A percentile compares a stretch with the other conserved stretches of the same genome.
These are phyloP conservation scores for Ophion slaviceki DNA, from an alignment of 2,888 invertebrate genomes.

Conservation along the genomic window DNA sequence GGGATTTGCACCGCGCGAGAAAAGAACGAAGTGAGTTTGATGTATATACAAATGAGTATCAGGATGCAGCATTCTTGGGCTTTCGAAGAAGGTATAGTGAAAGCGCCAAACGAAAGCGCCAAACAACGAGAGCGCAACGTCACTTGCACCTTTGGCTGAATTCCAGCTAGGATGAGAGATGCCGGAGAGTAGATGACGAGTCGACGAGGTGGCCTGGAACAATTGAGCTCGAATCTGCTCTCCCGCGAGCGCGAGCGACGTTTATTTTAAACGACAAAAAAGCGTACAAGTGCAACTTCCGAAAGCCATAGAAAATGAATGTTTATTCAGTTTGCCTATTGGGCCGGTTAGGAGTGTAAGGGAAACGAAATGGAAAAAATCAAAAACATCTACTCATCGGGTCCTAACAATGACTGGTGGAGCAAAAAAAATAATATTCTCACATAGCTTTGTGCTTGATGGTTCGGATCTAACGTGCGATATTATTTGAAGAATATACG, in stretches of 20 bases:
- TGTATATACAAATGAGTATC: slow-evolving; percentile 19
- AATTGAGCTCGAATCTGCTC: slow-evolving; percentile 55
- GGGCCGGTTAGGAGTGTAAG: slow-evolving; percentile 62
- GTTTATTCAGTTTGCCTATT: slow-evolving; percentile 35
- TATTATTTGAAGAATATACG: not conserved
- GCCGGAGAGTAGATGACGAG: slow-evolving; percentile 20
- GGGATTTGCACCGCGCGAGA: slow-evolving; percentile 15
- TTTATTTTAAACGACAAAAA: slow-evolving; percentile 1
- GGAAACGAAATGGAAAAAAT: slow-evolving; percentile 58
- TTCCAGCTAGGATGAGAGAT: slow-evolving; percentile 67
- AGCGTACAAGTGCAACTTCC: slow-evolving; percentile 33
- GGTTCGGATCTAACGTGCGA: too few relatives aligned
- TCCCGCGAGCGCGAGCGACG: not conserved
- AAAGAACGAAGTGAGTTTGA: slow-evolving; percentile 10
- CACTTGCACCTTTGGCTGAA: slow-evolving; percentile 71
- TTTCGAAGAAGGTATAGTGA: slow-evolving; percentile 9
- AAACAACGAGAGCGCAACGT: slow-evolving; percentile 68
- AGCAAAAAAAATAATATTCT: slow-evolving; percentile 43
- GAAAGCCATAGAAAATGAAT: slow-evolving; percentile 34
- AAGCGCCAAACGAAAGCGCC: slow-evolving; percentile 73
- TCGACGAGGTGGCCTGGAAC: slow-evolving; percentile 64
- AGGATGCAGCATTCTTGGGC: slow-evolving; percentile 37
- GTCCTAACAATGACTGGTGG: slow-evolving; percentile 63
- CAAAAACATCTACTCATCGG: slow-evolving; percentile 58
- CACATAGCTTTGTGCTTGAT: slow-evolving; percentile 37